phyloP scores from a whole-genome alignment of 2,113 vertebrate species.

The Microtus ochrogaster region DNA sequence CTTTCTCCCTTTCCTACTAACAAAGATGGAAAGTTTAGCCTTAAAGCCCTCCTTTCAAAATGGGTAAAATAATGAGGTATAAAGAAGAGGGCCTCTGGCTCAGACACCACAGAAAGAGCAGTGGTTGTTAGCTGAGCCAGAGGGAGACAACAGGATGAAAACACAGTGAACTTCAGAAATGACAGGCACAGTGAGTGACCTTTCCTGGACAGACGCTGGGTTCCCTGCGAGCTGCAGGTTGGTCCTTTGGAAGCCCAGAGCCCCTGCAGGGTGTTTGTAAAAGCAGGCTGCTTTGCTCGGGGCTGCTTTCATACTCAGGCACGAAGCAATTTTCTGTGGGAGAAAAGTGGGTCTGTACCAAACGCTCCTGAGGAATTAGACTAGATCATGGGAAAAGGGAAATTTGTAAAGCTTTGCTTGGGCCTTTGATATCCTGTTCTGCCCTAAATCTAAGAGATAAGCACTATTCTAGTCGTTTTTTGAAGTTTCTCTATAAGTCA shows the following conservation, averaged over 20 bases:
- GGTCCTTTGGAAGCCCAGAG: slow-evolving; percentile 40
- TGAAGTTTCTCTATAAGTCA: neutral
- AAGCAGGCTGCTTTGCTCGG: neutral
- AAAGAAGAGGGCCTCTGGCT: neutral
- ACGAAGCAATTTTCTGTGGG: slow-evolving; percentile 33
- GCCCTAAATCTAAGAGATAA: slow-evolving; percentile 31
- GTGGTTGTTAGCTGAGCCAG: slow-evolving; percentile 24
- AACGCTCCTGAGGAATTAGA: slow-evolving; percentile 37
- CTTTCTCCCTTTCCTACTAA: neutral
- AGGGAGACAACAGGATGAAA: slow-evolving; percentile 9
- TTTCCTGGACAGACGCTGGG: neutral
- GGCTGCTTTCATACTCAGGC: slow-evolving; percentile 18
- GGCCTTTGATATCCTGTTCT: slow-evolving; percentile 26
- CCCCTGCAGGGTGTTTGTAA: neutral
- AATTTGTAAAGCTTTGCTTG: neutral
- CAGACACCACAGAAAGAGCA: neutral
- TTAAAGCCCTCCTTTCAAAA: slow-evolving; percentile 62
- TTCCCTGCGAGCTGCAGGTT: neutral
- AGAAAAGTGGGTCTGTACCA: slow-evolving; percentile 6
- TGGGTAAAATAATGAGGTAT: slow-evolving; percentile 68
- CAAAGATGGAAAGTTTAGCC: slow-evolving; percentile 27
- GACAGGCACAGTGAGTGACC: neutral
- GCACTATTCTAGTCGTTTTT: slow-evolving; percentile 43
- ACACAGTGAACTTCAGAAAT: neutral
- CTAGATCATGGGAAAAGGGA: slow-evolving; percentile 5